phyloP scores from a whole-genome alignment of 2,797 vertebrate genomes.

The Chloroceryle amazona region DNA sequence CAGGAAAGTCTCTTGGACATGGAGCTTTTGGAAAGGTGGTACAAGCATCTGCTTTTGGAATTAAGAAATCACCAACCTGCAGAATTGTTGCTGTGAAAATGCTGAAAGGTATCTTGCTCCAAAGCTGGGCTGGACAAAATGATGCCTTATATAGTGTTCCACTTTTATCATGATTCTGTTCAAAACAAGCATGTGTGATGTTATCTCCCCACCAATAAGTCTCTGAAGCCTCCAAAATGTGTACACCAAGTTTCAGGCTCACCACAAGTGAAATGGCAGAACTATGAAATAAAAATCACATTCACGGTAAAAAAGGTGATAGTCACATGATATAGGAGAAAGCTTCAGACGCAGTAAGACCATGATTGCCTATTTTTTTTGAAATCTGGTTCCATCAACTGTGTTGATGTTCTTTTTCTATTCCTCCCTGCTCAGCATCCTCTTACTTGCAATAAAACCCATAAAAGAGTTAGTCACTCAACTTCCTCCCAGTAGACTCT shows the following conservation, averaged over 20 bases:
- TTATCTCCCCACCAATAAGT: neutral
- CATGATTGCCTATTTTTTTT: neutral
- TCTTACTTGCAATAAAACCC: constrained; percentile 53
- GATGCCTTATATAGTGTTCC: accelerated
- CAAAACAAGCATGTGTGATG: neutral
- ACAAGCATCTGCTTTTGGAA: constrained; percentile 93
- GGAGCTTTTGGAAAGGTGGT: constrained; percentile 96
- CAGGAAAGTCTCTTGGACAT: constrained; percentile 92
- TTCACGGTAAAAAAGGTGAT: neutral
- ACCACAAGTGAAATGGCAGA: neutral
- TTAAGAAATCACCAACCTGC: constrained; percentile 87
- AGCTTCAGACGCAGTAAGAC: neutral
- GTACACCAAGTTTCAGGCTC: neutral
- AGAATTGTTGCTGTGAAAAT: constrained; percentile 95
- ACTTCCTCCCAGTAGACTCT: constrained; percentile 58
- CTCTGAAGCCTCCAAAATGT: neutral
- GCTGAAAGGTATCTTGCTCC: constrained; percentile 90
- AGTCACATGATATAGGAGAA: neutral
- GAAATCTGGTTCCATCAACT: neutral
- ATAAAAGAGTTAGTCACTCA: constrained; percentile 47
- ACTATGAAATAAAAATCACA: neutral
- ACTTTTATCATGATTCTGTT: neutral
- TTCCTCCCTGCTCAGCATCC: constrained; percentile 58
- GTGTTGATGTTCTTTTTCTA: constrained; percentile 21
- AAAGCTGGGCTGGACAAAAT: neutral